Evolutionary conservation across 2,888 invertebrate genomes (phyloP), one percentile per base, ranked within the genome.

Genomic region (Machimus rusticus): DNA sequence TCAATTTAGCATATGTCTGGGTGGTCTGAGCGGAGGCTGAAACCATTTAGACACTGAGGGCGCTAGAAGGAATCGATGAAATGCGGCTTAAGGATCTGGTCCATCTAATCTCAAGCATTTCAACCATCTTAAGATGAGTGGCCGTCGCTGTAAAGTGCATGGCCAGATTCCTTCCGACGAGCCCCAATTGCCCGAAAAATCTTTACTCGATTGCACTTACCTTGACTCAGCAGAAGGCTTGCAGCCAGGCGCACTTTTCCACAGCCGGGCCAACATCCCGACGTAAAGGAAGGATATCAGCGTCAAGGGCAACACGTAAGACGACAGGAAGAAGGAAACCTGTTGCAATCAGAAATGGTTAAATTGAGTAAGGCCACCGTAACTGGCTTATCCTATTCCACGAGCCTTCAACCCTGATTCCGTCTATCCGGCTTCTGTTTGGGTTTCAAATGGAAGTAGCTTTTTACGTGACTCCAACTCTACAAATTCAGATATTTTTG

Each of bases 231-330:
- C 96, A 37, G 96, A 96, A 88, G 95, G 95, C 90, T 95, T 95
- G 39, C 96, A 96, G n/a, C 96, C 96, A 0, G 96, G 96, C 5
- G 96, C 95, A 87, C 91, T 92, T 91, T 96, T 96, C 96, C 98
- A 97, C 90, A 99, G 94, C 90, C 97, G 94, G 90, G 96, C 95
- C 92, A 99, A 93, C 97, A 99, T 98, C 90, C 96, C 95, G 93
- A 98, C 95, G 92, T 99, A 99, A 89, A 99, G 94, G 89, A 97
- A 95, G 91, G 96, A 96, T 91, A 98, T 98, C 90, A 98, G 93
- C 82, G 96, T 95, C 93, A 99, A 93, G 1, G 99, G 99, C 89
- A 98, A 94, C 90, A 97, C 95, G 93, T 98, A 99, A 86, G 98
- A 97, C 88, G 97, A 96, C 89, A 96, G 93, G 92, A 98, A 97